These are phyloP conservation scores for Molothrus ater DNA, from an alignment of 2,797 vertebrate species.

Conservation along the genomic window DNA sequence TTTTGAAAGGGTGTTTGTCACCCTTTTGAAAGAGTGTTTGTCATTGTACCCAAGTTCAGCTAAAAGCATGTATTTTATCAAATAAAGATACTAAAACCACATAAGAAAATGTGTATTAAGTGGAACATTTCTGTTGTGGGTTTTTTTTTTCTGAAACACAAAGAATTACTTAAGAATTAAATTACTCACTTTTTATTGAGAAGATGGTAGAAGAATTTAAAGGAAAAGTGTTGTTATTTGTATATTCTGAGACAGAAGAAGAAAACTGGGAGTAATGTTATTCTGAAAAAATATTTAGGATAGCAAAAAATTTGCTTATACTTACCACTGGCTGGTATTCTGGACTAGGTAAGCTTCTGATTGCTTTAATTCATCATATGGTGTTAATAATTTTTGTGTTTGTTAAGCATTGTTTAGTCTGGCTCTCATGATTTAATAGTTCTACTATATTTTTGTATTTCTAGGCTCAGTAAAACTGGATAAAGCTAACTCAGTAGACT, in stretches of 20 bases:
- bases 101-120: too few species aligned
- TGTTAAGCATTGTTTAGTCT: background rate
- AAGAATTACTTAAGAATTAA: too few species aligned
- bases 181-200: background rate
- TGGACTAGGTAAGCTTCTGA: background rate
- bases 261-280: background rate
- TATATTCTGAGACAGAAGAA: background rate
- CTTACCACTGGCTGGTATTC: background rate
- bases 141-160: background rate
- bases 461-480: slow-evolving; percentile 80
- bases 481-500: slow-evolving; percentile 90
- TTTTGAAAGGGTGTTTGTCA: background rate
- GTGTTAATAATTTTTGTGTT: background rate
- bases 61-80: background rate
- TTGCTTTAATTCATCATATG: background rate
- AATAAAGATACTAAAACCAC: too few species aligned
- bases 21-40: background rate
- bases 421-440: background rate
- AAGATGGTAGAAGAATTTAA: background rate
- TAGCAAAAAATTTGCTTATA: background rate
- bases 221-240: background rate
- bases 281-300: background rate
- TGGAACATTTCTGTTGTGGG: background rate
- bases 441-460: background rate
- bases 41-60: background rate